Percentiles rank a stretch among this genome's conserved stretches.
Conservation (phyloP, 2,113 vertebrate genomes). For the Ictidomys tridecemlineatus region DNA sequence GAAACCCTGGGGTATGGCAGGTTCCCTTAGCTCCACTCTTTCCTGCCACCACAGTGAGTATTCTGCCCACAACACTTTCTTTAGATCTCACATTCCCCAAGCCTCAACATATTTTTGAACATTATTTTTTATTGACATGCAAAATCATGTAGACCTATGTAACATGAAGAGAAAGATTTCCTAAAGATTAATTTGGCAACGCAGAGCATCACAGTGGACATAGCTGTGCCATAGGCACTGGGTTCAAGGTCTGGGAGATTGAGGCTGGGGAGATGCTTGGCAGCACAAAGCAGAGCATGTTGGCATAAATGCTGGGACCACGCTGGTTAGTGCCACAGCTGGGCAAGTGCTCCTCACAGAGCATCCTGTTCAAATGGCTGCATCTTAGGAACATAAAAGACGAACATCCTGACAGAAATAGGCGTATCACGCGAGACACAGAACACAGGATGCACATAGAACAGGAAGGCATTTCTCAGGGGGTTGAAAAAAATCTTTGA, state of each 20-base stretch:
- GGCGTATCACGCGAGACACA: neutral
- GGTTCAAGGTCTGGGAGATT: too few species aligned
- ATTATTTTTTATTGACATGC: neutral
- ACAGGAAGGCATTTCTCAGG: neutral
- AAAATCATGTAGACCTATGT: neutral
- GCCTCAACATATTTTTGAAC: neutral
- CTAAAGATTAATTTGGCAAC: neutral
- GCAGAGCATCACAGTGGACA: neutral
- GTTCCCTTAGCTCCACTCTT: neutral
- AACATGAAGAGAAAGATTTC: neutral
- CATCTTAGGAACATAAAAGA: neutral
- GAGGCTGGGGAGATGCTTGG: neutral
- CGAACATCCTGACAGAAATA: neutral
- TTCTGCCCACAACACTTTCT: neutral
- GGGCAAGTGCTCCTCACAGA: neutral
- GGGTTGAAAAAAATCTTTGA: neutral
- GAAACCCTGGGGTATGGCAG: neutral
- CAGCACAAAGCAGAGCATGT: too few species aligned
- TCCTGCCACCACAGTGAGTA: neutral
- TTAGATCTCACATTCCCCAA: neutral
- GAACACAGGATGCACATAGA: too few species aligned
- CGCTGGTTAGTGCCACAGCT: fast-evolving
- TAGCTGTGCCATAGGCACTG: fast-evolving
- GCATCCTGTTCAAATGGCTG: neutral
- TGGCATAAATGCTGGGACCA: too few species aligned